phyloP scores from a whole-genome alignment of 2,888 invertebrate species.

The Amphipoea lucens region DNA sequence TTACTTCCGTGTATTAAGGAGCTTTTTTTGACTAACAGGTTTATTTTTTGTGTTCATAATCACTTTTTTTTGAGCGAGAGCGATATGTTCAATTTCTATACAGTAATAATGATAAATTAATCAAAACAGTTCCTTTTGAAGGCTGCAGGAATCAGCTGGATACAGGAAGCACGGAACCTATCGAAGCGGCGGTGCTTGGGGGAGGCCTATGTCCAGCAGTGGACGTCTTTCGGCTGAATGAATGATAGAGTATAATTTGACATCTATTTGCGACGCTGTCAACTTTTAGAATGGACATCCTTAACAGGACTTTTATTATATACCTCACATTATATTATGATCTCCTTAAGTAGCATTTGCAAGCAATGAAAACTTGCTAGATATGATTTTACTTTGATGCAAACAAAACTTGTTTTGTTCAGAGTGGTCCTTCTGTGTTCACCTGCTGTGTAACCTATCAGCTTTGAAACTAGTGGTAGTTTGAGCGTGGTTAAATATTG shows the following conservation, averaged over 20 bases:
- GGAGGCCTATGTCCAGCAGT: no score
- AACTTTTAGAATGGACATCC: not conserved
- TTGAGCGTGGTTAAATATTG: conserved; percentile 44
- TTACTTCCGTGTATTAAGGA: not conserved
- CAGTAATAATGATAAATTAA: not conserved
- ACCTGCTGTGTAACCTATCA: not conserved
- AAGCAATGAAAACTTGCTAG: not conserved
- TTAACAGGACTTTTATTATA: not conserved
- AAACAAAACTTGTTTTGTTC: not conserved
- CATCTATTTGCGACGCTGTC: no score
- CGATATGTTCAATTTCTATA: no score
- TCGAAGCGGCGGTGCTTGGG: no score
- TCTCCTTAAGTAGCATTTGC: not conserved
- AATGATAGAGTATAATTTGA: not conserved
- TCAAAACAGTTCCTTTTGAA: not conserved
- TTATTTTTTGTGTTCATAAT: not conserved
- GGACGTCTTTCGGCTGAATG: no score
- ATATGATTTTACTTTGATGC: not conserved
- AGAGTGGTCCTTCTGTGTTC: conserved; percentile 11
- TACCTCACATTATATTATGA: not conserved
- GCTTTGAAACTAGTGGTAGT: conserved; percentile 33
- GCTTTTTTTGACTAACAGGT: not conserved
- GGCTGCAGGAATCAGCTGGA: no score
- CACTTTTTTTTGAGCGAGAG: not conserved
- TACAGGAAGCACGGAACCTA: no score